Percentiles rank a stretch among this genome's conserved stretches.
Evolutionary conservation across 2,888 invertebrate genomes (phyloP).

Genomic region (Sphinx pinastri): DNA sequence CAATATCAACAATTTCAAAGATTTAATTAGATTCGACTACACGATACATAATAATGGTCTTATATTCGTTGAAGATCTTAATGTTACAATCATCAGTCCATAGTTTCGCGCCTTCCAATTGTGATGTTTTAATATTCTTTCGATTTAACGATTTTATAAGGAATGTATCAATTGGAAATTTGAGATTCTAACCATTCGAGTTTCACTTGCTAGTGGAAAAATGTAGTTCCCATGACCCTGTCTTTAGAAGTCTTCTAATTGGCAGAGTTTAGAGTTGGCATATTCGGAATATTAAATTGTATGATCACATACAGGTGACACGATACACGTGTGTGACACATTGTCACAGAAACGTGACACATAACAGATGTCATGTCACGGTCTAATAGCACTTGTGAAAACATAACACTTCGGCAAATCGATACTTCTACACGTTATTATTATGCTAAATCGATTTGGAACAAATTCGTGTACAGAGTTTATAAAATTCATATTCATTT

Average conservation of each 20-base stretch:
- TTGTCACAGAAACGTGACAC: not conserved
- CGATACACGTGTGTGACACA: not conserved
- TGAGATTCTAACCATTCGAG: not conserved
- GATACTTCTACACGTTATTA: slow-evolving; percentile 4
- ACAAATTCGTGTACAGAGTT: slow-evolving; percentile 1
- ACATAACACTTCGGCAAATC: slow-evolving; percentile 1
- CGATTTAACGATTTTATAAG: slow-evolving; percentile 8
- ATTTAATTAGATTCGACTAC: slow-evolving; percentile 14
- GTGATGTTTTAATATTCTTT: slow-evolving; percentile 4
- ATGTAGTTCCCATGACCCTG: not conserved
- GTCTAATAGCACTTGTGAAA: slow-evolving; percentile 21
- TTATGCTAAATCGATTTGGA: slow-evolving; percentile 8
- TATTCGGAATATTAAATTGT: slow-evolving; percentile 3
- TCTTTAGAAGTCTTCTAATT: slow-evolving; percentile 3
- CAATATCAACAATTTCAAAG: not conserved
- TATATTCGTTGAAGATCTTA: slow-evolving; percentile 59
- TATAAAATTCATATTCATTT: not conserved
- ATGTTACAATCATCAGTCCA: slow-evolving; percentile 50
- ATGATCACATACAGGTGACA: not conserved
- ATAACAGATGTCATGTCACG: not conserved
- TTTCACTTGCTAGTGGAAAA: not conserved
- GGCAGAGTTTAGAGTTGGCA: not conserved
- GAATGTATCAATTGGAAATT: slow-evolving; percentile 14
- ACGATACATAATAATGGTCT: slow-evolving; percentile 30
- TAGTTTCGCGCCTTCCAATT: slow-evolving; percentile 38